Percentiles rank a stretch among this genome's conserved stretches.
phyloP scores from a whole-genome alignment of 2,888 invertebrate genomes.

The Dendrolimus pini region DNA sequence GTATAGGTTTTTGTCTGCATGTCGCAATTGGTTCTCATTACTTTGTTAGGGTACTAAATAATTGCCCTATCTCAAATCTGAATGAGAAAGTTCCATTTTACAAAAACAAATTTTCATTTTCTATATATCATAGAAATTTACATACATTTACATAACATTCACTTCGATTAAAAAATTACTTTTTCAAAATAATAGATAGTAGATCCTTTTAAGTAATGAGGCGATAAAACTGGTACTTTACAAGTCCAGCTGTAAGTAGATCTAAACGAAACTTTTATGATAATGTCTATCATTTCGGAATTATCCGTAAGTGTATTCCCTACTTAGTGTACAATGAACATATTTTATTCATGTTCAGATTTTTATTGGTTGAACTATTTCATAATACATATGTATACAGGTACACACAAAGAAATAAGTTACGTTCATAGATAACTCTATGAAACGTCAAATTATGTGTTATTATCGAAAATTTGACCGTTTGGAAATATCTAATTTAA shows the following conservation, averaged over 20 bases:
- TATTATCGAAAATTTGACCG: too few species aligned
- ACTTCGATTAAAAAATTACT: background rate
- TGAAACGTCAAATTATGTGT: too few species aligned
- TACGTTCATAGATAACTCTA: too few species aligned
- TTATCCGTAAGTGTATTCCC: conserved; percentile 7
- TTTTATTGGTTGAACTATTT: conserved; percentile 11
- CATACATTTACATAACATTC: background rate
- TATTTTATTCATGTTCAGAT: conserved; percentile 18
- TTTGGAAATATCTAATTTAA: too few species aligned
- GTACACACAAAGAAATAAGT: too few species aligned
- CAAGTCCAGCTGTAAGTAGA: background rate
- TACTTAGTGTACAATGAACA: conserved; percentile 2
- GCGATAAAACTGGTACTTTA: background rate
- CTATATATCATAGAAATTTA: too few species aligned
- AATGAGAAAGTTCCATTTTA: too few species aligned
- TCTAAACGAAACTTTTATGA: conserved; percentile 11
- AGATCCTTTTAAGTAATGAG: background rate
- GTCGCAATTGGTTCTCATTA: too few species aligned
- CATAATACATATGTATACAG: background rate
- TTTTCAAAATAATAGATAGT: background rate
- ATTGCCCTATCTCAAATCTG: too few species aligned
- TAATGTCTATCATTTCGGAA: conserved; percentile 11
- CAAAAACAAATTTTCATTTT: too few species aligned
- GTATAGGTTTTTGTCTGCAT: too few species aligned
- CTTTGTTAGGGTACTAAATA: too few species aligned